Percentiles rank a stretch among this genome's conserved stretches.
Evolutionary conservation across 2,113 vertebrate genomes (phyloP).

Genomic region (Meleagris gallopavo): DNA sequence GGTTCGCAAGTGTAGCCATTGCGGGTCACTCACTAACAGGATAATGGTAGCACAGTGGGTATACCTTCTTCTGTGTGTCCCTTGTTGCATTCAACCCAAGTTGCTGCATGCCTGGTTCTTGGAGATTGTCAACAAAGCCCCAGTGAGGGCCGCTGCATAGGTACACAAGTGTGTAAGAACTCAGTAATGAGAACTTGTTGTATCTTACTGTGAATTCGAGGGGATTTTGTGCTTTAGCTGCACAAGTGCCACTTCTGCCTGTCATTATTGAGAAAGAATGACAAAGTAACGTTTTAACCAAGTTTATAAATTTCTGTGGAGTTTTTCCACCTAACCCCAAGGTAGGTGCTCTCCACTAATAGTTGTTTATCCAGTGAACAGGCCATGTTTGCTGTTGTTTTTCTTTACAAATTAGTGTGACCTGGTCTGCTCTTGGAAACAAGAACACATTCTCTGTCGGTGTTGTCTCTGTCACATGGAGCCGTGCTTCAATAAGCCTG

Average conservation of each 20-base stretch:
- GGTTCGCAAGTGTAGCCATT: fast-evolving
- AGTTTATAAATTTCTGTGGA: not conserved
- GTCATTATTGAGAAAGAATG: not conserved
- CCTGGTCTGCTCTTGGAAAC: not conserved
- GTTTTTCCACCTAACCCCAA: not conserved
- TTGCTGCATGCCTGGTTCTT: not conserved
- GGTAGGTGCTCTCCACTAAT: not conserved
- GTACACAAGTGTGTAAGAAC: fast-evolving
- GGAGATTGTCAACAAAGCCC: not conserved
- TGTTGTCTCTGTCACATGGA: not conserved
- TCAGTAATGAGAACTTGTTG: not conserved
- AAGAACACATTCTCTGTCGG: not conserved
- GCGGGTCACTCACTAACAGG: not conserved
- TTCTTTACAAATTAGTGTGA: not conserved
- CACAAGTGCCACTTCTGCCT: not conserved
- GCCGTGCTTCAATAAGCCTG: not conserved
- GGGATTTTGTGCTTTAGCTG: not conserved
- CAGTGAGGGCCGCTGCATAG: fast-evolving
- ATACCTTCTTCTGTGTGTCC: fast-evolving
- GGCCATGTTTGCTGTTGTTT: not conserved
- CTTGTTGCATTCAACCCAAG: not conserved
- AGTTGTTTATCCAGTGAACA: not conserved
- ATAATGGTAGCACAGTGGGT: not conserved
- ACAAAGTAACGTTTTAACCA: not conserved
- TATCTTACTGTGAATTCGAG: not conserved